Percentiles rank a stretch among this genome's conserved stretches.
These are phyloP conservation scores for human DNA, from an alignment of 2,113 vertebrate genomes.

Conservation along the genomic window DNA sequence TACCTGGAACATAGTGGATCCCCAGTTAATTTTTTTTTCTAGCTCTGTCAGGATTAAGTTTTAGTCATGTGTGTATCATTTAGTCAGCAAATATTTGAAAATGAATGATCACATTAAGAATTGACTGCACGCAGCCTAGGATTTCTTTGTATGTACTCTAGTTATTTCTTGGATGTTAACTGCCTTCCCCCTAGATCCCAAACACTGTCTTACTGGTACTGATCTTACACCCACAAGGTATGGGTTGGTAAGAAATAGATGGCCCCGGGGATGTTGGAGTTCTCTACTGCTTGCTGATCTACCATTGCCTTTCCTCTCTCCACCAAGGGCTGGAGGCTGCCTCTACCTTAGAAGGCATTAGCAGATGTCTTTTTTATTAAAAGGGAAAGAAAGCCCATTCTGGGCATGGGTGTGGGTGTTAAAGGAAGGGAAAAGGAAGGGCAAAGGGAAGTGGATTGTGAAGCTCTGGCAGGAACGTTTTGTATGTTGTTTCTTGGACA, in stretches of 20 bases:
- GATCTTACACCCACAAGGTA: not conserved
- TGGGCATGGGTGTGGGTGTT: not conserved
- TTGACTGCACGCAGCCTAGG: not conserved
- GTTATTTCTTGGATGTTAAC: not conserved
- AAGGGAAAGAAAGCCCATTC: not conserved
- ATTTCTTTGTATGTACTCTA: fast-evolving
- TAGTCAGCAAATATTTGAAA: not conserved
- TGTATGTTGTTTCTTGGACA: not conserved
- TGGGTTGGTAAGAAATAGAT: not conserved
- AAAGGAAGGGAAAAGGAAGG: conserved; percentile 3
- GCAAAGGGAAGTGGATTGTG: not conserved
- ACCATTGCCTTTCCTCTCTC: not conserved
- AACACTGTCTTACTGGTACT: not conserved
- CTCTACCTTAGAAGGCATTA: not conserved
- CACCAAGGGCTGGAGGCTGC: not conserved
- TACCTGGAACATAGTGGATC: not conserved
- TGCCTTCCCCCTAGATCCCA: no score
- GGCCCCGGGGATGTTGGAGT: fast-evolving
- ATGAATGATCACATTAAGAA: not conserved
- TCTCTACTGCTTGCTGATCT: fast-evolving
- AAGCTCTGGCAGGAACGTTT: not conserved
- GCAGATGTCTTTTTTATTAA: not conserved
- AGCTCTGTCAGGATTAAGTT: not conserved
- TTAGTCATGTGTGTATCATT: not conserved
- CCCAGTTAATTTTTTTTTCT: not conserved